Evolutionary conservation across 2,113 vertebrate genomes (phyloP), one percentile per base, ranked within the genome.

Genomic region (Sinocyclocheilus maitianheensis): DNA sequence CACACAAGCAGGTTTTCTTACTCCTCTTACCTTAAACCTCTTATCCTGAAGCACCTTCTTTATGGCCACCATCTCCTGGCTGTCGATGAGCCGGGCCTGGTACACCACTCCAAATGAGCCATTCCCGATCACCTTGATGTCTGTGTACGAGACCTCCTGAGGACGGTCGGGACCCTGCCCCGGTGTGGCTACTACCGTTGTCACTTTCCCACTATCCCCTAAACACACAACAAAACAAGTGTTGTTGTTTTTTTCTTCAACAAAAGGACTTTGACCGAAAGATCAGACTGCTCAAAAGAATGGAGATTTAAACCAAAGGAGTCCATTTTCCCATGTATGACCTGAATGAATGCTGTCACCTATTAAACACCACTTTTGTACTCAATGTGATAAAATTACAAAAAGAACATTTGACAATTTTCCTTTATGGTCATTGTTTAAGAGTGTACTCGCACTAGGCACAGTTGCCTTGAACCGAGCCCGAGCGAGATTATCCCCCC

Each of bases 31-130:
- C 96, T 98, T 98, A 92, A 98, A 98, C 89, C 97, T 94, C 91
- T 97, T 98, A 92, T 98, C 97, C 93, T 98, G 97, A 81, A 98
- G 95, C 90, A 98, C 97, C 89, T 98, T 98, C 94, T 98, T 98
- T 92, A 98, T 98, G 43, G 97, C 97, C 89, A 98, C 97, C 95
- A 98, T 95, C 90, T 98, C 97, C 88, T 97, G 96, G 18, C 95
- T 96, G 90, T 97, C 96, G 26, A 96, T 96, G 89, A 98, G 95
- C 43, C 96, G 95, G 24, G 97, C 97, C 92, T 98, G 97, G 91
- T 97, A 98, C 83, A 98, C 97, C 7, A 98, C 97, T n/a, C 97
- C 96, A 43, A 98, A 98, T 0, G 97, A 98, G 85, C 97, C 97
- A 92, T 97, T 98, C 83, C 97, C 97, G 86, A 98, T 98, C 90